phyloP scores from a whole-genome alignment of 2,888 invertebrate species.

The Cetonia aurata region DNA sequence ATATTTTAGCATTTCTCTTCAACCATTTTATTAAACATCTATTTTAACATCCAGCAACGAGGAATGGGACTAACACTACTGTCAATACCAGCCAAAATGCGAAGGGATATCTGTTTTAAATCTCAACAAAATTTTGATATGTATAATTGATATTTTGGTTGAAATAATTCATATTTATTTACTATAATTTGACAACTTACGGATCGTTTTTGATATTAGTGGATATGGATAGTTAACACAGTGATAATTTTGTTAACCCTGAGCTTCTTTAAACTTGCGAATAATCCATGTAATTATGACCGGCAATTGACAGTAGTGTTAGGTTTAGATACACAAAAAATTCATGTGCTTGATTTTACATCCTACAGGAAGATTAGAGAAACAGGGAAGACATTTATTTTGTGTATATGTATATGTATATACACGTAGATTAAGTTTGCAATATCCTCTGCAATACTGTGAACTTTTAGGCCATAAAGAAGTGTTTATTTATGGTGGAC shows the following conservation, averaged over 20 bases:
- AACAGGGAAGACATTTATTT: conserved; percentile 41
- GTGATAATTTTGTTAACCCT: conserved; percentile 11
- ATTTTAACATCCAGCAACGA: conserved; percentile 1
- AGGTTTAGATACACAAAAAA: no score
- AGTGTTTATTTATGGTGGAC: conserved; percentile 41
- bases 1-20: conserved; percentile 3
- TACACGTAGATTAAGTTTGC: no score
- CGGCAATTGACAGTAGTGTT: background rate
- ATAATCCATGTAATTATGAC: background rate
- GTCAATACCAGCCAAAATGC: background rate
- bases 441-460: no score
- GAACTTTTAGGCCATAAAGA: conserved; percentile 38
- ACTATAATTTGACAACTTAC: conserved; percentile 3
- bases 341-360: no score
- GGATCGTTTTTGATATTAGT: background rate
- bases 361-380: background rate
- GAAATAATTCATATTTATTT: background rate
- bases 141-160: conserved; percentile 43
- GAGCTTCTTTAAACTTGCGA: background rate
- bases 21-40: background rate
- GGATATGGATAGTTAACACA: background rate
- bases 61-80: conserved; percentile 2
- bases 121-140: conserved; percentile 34
- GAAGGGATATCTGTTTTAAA: no score
- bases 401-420: conserved; percentile 20